These are phyloP conservation scores for Actias luna DNA, from an alignment of 2,888 invertebrate species.

Conservation along the genomic window DNA sequence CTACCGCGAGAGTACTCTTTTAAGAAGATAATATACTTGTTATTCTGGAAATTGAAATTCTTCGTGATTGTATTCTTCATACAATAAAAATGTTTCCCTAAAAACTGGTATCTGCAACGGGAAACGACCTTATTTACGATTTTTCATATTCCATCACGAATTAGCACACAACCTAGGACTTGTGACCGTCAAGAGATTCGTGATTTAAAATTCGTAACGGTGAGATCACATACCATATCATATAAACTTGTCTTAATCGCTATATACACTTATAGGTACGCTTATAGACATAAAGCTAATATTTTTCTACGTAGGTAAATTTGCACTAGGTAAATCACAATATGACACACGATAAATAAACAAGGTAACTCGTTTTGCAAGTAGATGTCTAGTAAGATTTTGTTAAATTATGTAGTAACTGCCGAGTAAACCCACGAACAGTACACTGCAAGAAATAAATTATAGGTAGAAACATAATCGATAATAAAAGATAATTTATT, in stretches of 20 bases:
- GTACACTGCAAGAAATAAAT: conserved; percentile 3
- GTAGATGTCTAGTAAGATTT: neutral
- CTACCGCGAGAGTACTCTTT: too few species aligned
- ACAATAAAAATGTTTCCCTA: neutral
- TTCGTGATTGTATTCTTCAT: neutral
- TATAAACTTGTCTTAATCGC: conserved; percentile 12
- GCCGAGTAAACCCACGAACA: neutral
- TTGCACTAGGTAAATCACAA: conserved; percentile 1
- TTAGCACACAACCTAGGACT: conserved; percentile 14
- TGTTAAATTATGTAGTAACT: neutral
- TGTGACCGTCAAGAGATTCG: conserved; percentile 11
- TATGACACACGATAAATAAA: conserved; percentile 1
- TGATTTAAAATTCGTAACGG: conserved; percentile 13
- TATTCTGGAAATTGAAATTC: neutral
- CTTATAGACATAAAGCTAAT: neutral
- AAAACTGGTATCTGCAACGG: conserved; percentile 9
- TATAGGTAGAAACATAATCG: conserved; percentile 21
- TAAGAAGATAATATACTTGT: too few species aligned
- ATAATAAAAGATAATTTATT: conserved; percentile 23
- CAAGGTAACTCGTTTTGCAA: neutral
- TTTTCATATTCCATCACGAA: conserved; percentile 10
- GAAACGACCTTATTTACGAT: conserved; percentile 13
- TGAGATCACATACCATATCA: conserved; percentile 7
- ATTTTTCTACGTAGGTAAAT: neutral
- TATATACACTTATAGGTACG: neutral